These are phyloP conservation scores for Hyles euphorbiae DNA, from an alignment of 1,140 invertebrate species.

Conservation along the genomic window DNA sequence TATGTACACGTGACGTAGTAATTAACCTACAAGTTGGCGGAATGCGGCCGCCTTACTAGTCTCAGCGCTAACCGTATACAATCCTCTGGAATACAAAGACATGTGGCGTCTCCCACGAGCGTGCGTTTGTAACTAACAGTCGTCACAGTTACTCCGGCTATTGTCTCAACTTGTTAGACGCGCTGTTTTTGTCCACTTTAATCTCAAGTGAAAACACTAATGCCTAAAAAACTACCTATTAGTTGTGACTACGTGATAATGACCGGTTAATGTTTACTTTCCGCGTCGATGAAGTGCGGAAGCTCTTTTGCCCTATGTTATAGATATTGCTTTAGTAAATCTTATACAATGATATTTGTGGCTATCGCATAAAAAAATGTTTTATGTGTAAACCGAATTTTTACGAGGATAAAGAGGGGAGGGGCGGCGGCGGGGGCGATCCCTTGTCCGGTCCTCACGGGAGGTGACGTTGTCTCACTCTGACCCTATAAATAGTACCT, in stretches of 20 bases:
- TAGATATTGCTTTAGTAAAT: too few species aligned
- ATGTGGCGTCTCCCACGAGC: constrained; percentile 23
- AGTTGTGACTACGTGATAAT: too few species aligned
- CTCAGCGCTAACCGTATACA: too few species aligned
- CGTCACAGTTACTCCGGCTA: constrained; percentile 34
- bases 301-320: too few species aligned
- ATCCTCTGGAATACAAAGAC: constrained; percentile 1
- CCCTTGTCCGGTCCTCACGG: constrained; percentile 4
- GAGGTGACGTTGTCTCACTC: constrained; percentile 9
- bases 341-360: too few species aligned
- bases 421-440: background rate
- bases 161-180: constrained; percentile 26
- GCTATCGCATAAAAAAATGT: constrained; percentile 3
- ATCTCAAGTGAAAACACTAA: constrained; percentile 25
- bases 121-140: constrained; percentile 18
- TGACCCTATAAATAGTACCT: constrained; percentile 30
- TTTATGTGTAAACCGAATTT: constrained; percentile 4
- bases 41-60: too few species aligned
- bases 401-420: constrained; percentile 2
- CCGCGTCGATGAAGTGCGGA: too few species aligned
- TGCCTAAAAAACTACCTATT: constrained; percentile 2
- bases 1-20: too few species aligned
- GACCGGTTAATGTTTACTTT: too few species aligned
- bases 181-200: constrained; percentile 30
- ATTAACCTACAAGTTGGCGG: too few species aligned